Percentiles rank a stretch among this genome's conserved stretches.
Conservation (phyloP, 2,888 invertebrate genomes). For the Melipona bicolor region DNA sequence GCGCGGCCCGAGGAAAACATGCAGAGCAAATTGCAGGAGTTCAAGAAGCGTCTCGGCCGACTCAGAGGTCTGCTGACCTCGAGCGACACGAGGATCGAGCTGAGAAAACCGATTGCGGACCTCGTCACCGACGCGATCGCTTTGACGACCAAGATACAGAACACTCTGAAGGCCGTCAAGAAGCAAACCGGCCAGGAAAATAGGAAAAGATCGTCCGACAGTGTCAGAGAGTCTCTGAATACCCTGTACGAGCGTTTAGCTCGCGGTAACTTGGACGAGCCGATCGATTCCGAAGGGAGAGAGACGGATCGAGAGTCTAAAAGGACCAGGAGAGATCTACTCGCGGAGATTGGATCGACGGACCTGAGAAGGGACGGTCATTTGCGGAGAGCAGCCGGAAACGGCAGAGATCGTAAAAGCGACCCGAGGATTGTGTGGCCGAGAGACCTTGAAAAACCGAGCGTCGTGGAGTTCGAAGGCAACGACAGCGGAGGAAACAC, state of each 20-base stretch:
- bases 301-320: not conserved
- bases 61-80: not conserved
- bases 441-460: slow-evolving; percentile 38
- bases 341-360: not conserved
- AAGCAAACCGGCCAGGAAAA: not conserved
- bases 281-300: not conserved
- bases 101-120: not conserved
- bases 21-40: slow-evolving; percentile 5
- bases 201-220: not conserved
- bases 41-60: slow-evolving; percentile 2
- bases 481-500: slow-evolving; percentile 69
- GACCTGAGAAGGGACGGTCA: not conserved
- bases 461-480: not conserved
- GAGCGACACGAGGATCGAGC: not conserved
- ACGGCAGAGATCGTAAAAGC: slow-evolving; percentile 60
- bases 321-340: slow-evolving; percentile 49
- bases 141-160: slow-evolving; percentile 50
- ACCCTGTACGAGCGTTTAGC: slow-evolving; percentile 61
- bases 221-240: slow-evolving; percentile 32
- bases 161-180: slow-evolving; percentile 5
- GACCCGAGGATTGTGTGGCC: slow-evolving; percentile 52
- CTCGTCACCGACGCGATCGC: not conserved
- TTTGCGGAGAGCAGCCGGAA: slow-evolving; percentile 20
- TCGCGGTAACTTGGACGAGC: slow-evolving; percentile 46
- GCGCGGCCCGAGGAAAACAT: not conserved